Base-by-base conservation (phyloP, 2,797 vertebrate species). In the Tangara arthus region DNA sequence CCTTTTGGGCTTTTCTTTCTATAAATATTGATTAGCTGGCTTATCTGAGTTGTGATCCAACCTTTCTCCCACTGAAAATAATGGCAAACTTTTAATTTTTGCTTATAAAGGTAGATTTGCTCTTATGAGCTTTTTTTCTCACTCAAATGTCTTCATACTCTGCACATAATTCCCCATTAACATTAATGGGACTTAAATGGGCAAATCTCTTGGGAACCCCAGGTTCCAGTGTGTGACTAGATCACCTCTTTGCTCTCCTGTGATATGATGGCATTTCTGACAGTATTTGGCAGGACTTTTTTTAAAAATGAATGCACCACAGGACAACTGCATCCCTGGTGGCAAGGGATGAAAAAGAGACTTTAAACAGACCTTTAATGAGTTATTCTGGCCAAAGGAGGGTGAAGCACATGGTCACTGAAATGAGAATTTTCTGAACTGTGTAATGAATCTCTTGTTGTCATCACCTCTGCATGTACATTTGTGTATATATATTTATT, bases 341-440 rank as follows among this genome's bases (percentile, higher is more conserved):
- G 56, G 32, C 39, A 11, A 20, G 60, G 35, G 34, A 24, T 52
- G 30, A 1, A 19, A 42, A 19, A 42, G 42, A 42, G 42, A 42
- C 42, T 42, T 42, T 18, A 19, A 42, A 2, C 46, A 53, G 41
- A 44, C 22, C 73, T 66, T 41, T 19, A 28, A 28, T 44, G 41
- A n/a, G 18, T 52, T 64, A 27, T 64, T 87, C 56, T 87, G 57
- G 50, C 83, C 30, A 20, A 44, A 66, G 30, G 23, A 57, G 28
- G 24, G 30, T 60, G 61, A 47, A 56, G 16, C 37, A 52, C 32
- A 7, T 55, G 1, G 13, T n/a, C 24, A 35, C 7, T 5, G 5
- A 69, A 90, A 73, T 47, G 73, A 78, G 89, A 93, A 94, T 79
- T 60, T 44, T 53, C 91, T 87, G 49, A 69, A 55, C n/a, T 84